These are phyloP conservation scores for Odontocolon sp. DNA, from an alignment of 2,888 invertebrate genomes.

Conservation along the genomic window DNA sequence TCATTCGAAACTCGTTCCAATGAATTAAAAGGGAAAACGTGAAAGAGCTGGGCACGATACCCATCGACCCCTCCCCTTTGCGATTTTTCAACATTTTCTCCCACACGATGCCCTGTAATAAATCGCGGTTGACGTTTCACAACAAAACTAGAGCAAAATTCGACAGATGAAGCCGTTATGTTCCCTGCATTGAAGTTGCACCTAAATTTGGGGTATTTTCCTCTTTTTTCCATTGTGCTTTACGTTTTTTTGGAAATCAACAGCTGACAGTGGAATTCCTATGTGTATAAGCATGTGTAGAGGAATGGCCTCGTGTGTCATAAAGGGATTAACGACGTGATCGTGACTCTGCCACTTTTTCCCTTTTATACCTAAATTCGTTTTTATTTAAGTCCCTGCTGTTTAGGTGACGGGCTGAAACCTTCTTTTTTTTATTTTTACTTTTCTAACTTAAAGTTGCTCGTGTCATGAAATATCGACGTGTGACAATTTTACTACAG, in stretches of 20 bases:
- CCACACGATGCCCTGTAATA: constrained; percentile 31
- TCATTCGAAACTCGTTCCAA: constrained; percentile 43
- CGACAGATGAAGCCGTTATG: constrained; percentile 4
- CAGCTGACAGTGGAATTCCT: constrained; percentile 11
- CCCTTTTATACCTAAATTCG: constrained; percentile 9
- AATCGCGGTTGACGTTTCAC: constrained; percentile 5
- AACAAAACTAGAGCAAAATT: constrained; percentile 8
- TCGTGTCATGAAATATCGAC: constrained; percentile 3
- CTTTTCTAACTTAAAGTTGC: not conserved
- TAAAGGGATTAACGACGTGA: constrained; percentile 43
- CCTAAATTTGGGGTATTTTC: constrained; percentile 30
- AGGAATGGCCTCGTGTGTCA: constrained; percentile 9
- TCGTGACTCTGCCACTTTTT: constrained; percentile 33
- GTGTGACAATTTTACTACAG: constrained; percentile 8
- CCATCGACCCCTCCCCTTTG: not conserved
- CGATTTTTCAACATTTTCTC: constrained; percentile 7
- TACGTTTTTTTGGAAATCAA: constrained; percentile 11
- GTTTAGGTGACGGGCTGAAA: not conserved
- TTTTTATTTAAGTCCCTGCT: constrained; percentile 17
- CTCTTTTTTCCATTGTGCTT: not conserved
- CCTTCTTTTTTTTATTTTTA: not conserved
- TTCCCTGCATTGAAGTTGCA: not conserved
- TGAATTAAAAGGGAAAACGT: not conserved
- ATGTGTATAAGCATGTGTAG: not conserved
- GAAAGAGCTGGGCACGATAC: not conserved